Evolutionary conservation across 2,113 vertebrate species (phyloP), one percentile per base, ranked within the genome.

Genomic region (Urocitellus parryii): DNA sequence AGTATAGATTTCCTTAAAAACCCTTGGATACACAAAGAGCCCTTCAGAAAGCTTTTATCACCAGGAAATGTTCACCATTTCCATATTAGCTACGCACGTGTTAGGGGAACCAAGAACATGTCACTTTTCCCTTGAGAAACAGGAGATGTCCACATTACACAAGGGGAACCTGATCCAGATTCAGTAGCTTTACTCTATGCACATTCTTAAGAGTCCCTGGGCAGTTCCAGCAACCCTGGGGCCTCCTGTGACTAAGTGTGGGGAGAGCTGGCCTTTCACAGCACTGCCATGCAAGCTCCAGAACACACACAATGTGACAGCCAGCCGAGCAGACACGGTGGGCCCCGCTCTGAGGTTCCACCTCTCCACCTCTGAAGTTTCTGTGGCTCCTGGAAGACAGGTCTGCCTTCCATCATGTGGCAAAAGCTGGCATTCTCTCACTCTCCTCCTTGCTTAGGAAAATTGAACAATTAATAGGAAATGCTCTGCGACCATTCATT

Each of bases 51-150:
- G 45, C 29, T 39, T 61, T 24, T 68, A 89, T 80, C 80, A 77
- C 34, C 76, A 91, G 61, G 80, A 95, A 95, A 96, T 81, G 77
- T 51, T 70, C 58, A 87, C 51, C 48, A 45, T 95, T 85, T 95
- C 76, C 70, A 80, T 90, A 89, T 76, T 68, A 91, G 77, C 82
- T 73, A 56, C 81, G 27, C 32, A 45, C 65, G 37, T 32, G 11
- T 51, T 76, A 58, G 73, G 48, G 53, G 51, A 53, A 94, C 34
- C 45, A 42, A 78, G 89, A 89, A n/a, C 34, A n/a, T 87, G 51
- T 53, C 48, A 34, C 56, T 72, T 73, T 72, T 53, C 42, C 74
- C 94, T 83, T 42, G 56, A 84, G 88, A 90, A 88, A 91, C 18
- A 51, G 74, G 67, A 96, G 70, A 45, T 32, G 58, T 22, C 63